phyloP scores from a whole-genome alignment of 2,113 vertebrate genomes.

The Festucalex cinctus region DNA sequence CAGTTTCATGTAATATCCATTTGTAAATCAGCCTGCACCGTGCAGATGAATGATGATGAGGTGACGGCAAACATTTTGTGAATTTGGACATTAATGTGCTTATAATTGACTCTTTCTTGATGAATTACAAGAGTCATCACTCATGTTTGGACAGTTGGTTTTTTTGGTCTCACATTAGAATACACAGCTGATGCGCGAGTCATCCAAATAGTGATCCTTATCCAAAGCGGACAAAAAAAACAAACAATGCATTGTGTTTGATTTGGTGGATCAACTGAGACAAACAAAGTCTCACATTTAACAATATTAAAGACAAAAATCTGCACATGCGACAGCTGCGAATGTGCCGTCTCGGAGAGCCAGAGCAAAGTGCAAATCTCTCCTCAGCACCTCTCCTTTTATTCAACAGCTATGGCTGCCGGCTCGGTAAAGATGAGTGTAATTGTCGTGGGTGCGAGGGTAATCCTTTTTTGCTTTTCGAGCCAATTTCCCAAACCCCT shows the following conservation, averaged over 20 bases:
- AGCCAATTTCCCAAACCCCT: conserved; percentile 40
- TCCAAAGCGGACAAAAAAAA: background rate
- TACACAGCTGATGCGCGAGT: background rate
- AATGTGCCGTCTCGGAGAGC: conserved; percentile 16
- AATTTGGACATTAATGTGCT: background rate
- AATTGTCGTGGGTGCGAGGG: conserved; percentile 36
- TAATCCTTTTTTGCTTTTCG: conserved; percentile 36
- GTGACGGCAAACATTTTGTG: background rate
- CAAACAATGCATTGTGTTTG: background rate
- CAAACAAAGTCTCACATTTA: conserved; percentile 10
- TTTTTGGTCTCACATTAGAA: background rate
- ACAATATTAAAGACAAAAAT: background rate
- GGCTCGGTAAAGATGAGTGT: conserved; percentile 32
- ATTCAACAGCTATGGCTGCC: conserved; percentile 28
- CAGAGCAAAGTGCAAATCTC: conserved; percentile 31
- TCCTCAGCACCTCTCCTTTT: conserved; percentile 37
- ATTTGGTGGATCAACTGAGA: background rate
- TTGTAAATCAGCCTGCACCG: background rate
- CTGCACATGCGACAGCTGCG: conserved; percentile 7
- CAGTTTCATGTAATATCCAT: too few species aligned
- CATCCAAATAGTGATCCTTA: background rate
- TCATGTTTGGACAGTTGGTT: background rate
- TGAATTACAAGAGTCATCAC: background rate
- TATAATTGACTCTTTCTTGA: background rate
- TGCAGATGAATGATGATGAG: background rate